A percentile compares a stretch with the other conserved stretches of the same genome.
Conservation (phyloP, 2,797 vertebrate genomes). For the Yasuhikotakia modesta region DNA sequence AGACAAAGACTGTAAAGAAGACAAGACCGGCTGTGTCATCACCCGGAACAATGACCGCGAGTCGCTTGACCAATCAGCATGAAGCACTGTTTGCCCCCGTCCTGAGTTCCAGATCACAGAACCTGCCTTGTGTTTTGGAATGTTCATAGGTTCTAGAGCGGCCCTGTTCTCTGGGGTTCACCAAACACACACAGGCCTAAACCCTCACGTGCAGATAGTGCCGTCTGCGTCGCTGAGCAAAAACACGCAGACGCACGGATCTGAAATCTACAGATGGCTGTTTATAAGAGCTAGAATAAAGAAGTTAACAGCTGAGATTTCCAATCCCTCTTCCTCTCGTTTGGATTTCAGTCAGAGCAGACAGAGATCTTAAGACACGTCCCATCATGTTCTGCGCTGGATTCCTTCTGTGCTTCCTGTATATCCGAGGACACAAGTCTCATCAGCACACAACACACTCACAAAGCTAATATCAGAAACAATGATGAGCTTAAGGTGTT, state of each 20-base stretch:
- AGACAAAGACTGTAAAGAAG: constrained; percentile 51
- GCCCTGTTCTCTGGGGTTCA: background rate
- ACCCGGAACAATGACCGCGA: constrained; percentile 49
- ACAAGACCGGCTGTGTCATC: constrained; percentile 57
- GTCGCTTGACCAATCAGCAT: constrained; percentile 45
- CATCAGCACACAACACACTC: too few species aligned
- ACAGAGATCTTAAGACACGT: constrained; percentile 26
- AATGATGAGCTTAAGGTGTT: too few species aligned
- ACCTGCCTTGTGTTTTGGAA: constrained; percentile 41
- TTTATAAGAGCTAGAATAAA: background rate
- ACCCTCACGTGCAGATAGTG: constrained; percentile 8
- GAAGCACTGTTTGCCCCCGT: background rate
- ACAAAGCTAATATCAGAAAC: too few species aligned
- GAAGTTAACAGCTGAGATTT: background rate
- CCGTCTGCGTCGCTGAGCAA: background rate
- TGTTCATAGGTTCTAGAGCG: constrained; percentile 35
- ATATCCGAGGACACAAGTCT: too few species aligned
- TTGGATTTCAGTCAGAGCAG: constrained; percentile 24
- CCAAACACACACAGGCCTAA: background rate
- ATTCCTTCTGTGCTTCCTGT: background rate
- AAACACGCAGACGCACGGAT: background rate
- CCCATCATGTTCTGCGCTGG: constrained; percentile 14
- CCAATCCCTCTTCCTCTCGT: constrained; percentile 7
- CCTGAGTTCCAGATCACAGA: constrained; percentile 39
- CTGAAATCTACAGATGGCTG: constrained; percentile 5